phyloP scores from a whole-genome alignment of 2,797 vertebrate genomes.

The Carcharodon carcharias region DNA sequence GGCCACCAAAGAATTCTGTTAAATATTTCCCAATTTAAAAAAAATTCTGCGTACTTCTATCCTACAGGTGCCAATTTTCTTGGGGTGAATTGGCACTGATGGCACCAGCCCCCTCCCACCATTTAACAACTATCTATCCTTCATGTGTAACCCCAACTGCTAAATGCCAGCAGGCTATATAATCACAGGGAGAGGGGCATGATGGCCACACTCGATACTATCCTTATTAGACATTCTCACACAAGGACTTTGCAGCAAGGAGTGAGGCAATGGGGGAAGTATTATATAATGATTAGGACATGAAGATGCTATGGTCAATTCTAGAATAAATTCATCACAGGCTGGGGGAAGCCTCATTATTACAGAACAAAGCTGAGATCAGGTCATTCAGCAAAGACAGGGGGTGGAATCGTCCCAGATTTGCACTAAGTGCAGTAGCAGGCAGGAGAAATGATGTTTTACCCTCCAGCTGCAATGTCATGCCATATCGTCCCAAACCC shows the following conservation, averaged over 20 bases:
- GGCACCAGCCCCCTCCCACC: background rate
- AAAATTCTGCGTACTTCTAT: background rate
- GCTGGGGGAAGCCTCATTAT: background rate
- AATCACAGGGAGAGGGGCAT: no score
- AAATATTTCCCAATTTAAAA: background rate
- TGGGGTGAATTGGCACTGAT: background rate
- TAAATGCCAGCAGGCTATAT: background rate
- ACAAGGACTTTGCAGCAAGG: background rate
- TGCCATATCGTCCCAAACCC: no score
- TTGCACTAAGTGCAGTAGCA: no score
- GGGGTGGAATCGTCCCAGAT: no score
- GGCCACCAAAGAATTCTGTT: background rate
- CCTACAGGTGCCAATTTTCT: background rate
- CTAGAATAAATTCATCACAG: background rate
- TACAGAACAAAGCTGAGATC: background rate
- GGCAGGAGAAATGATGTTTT: no score
- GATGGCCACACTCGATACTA: background rate
- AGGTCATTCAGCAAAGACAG: background rate
- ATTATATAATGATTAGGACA: background rate
- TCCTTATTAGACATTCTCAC: background rate
- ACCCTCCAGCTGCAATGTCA: no score
- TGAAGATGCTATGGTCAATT: background rate
- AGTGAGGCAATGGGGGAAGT: background rate
- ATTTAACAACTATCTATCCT: background rate
- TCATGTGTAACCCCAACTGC: background rate